phyloP scores from a whole-genome alignment of 2,113 vertebrate species.

The Rutilus rutilus region DNA sequence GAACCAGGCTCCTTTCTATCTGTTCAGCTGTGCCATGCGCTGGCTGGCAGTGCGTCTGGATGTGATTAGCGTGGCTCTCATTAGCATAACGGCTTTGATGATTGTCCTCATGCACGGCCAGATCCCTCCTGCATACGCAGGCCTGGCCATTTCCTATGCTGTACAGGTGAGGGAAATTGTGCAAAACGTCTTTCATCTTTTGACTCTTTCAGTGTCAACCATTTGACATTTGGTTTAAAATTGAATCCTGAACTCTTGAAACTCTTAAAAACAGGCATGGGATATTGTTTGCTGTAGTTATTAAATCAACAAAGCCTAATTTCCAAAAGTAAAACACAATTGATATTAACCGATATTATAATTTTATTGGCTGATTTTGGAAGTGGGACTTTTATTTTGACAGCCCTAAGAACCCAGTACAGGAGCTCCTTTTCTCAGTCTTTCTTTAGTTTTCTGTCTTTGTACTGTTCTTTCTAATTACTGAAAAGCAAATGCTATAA shows the following conservation, averaged over 20 bases:
- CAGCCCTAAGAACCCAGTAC: too few relatives aligned
- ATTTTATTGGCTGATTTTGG: too few relatives aligned
- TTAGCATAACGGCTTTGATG: constrained; percentile 88
- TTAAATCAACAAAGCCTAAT: neutral
- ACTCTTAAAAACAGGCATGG: neutral
- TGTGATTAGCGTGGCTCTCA: constrained; percentile 88
- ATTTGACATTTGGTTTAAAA: neutral
- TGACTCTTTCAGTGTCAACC: neutral
- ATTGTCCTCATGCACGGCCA: constrained; percentile 91
- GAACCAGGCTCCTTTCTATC: constrained; percentile 89
- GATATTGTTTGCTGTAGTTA: neutral
- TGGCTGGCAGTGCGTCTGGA: constrained; percentile 92
- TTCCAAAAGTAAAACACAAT: neutral
- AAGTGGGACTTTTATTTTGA: too few relatives aligned
- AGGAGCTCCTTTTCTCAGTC: too few relatives aligned
- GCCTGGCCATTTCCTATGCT: constrained; percentile 90
- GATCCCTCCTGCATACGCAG: constrained; percentile 88
- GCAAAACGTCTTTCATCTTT: neutral
- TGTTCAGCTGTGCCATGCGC: constrained; percentile 92
- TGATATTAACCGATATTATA: neutral
- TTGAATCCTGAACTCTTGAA: neutral
- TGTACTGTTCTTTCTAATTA: too few relatives aligned
- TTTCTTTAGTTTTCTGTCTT: too few relatives aligned
- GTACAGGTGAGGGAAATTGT: constrained; percentile 80
- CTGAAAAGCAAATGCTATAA: too few relatives aligned